Percentiles rank a stretch among this genome's conserved stretches.
Conservation (phyloP, 2,113 vertebrate genomes). For the Leptobrachium ailaonicum region DNA sequence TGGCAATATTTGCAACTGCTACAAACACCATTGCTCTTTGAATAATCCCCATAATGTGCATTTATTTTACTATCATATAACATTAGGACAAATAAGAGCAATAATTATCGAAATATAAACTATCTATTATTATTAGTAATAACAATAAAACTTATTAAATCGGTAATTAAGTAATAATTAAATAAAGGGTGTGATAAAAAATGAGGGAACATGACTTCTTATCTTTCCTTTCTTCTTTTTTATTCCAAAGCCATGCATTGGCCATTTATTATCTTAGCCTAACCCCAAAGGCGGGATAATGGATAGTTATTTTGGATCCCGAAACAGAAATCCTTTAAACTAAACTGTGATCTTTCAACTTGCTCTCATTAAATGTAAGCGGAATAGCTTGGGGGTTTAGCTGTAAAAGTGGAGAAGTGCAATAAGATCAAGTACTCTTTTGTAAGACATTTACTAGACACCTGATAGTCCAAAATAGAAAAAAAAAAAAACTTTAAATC, state of each 20-base stretch:
- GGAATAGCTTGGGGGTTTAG: conserved; percentile 59
- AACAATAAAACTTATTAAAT: no score
- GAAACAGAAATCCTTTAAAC: conserved; percentile 67
- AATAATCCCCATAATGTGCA: no score
- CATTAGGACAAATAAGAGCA: no score
- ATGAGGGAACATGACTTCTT: not conserved
- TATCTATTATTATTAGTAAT: no score
- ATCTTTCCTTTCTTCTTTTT: not conserved
- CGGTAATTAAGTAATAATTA: no score
- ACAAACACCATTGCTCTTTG: no score
- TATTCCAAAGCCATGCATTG: conserved; percentile 38
- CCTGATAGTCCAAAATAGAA: no score
- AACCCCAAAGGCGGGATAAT: conserved; percentile 60
- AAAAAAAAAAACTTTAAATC: no score
- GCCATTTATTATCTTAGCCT: conserved; percentile 64
- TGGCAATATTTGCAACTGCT: no score
- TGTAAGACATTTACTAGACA: conserved; percentile 24
- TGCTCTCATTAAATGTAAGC: conserved; percentile 65
- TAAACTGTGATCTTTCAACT: conserved; percentile 65
- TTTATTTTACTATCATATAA: no score
- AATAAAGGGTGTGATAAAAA: not conserved
- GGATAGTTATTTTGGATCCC: conserved; percentile 61
- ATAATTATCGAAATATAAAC: no score
- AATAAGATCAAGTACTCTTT: not conserved
- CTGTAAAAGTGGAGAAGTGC: conserved; percentile 54